phyloP scores from a whole-genome alignment of 2,113 vertebrate species.

The Poeciliopsis turrubarensis region DNA sequence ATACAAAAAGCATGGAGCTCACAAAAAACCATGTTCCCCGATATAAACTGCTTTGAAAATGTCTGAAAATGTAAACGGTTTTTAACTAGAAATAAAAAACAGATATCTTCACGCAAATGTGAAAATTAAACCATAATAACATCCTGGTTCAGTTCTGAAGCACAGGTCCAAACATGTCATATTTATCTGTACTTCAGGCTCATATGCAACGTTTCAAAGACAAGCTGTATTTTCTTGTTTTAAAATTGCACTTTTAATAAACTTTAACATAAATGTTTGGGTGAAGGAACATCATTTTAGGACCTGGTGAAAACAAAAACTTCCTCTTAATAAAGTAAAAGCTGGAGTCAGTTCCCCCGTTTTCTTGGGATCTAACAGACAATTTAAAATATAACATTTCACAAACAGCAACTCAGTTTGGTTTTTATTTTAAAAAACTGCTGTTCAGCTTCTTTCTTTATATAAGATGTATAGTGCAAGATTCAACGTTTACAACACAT shows the following conservation, averaged over 20 bases:
- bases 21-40: background rate
- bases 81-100: background rate
- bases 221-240: no score
- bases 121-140: background rate
- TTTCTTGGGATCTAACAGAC: background rate
- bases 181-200: no score
- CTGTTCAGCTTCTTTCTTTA: no score
- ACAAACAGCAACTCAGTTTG: background rate
- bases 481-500: constrained; percentile 13
- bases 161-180: no score
- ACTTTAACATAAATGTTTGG: no score
- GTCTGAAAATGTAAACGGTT: background rate
- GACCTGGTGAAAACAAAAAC: no score
- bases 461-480: no score
- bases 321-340: background rate
- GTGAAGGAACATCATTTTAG: no score
- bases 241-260: no score
- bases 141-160: no score
- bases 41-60: background rate
- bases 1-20: background rate
- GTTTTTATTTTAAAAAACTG: background rate
- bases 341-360: no score
- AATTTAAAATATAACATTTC: background rate
- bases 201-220: no score
- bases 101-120: background rate